A percentile compares a stretch with the other conserved stretches of the same genome.
Evolutionary conservation across 2,888 invertebrate genomes (phyloP).

Genomic region (Trissolcus japonicus): DNA sequence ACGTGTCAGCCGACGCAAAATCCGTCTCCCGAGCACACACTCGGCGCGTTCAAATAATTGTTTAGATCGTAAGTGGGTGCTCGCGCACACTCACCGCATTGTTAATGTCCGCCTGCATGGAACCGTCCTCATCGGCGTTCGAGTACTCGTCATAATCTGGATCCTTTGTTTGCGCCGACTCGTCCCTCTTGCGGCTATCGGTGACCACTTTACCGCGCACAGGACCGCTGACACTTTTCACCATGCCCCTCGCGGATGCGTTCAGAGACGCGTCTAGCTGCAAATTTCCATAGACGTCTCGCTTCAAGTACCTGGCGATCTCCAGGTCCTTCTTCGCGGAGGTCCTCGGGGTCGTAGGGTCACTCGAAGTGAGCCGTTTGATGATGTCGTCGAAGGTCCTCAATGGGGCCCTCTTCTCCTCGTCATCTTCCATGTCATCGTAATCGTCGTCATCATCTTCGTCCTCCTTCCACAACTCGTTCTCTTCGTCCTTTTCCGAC

Average conservation of each 20-base stretch:
- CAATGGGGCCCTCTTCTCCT: slow-evolving; percentile 62
- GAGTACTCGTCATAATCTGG: slow-evolving; percentile 70
- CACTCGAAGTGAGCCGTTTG: slow-evolving; percentile 64
- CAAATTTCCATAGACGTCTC: slow-evolving; percentile 64
- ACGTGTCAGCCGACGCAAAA: too few relatives aligned
- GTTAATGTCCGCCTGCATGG: slow-evolving; percentile 69
- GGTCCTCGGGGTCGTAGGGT: slow-evolving; percentile 59
- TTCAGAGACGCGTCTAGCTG: slow-evolving; percentile 61
- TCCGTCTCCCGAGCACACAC: too few relatives aligned
- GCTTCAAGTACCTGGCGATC: slow-evolving; percentile 62
- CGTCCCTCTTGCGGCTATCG: slow-evolving; percentile 54
- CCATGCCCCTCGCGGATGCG: slow-evolving; percentile 22
- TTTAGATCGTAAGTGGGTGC: slow-evolving; percentile 39
- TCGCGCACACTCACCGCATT: slow-evolving; percentile 62
- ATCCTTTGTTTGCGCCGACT: slow-evolving; percentile 61
- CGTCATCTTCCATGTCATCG: slow-evolving; percentile 55
- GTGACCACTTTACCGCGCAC: slow-evolving; percentile 32
- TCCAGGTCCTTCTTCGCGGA: slow-evolving; percentile 62
- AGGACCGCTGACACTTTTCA: slow-evolving; percentile 24
- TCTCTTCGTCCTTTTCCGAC: slow-evolving; percentile 47
- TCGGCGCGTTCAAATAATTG: not conserved
- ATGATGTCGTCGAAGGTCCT: slow-evolving; percentile 73
- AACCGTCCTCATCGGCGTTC: slow-evolving; percentile 62
- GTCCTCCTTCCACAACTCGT: slow-evolving; percentile 28
- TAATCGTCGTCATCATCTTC: slow-evolving; percentile 45